A percentile compares a stretch with the other conserved stretches of the same genome.
Conservation (phyloP, 2,797 vertebrate species). For the Enteromius unitaeniatus region DNA sequence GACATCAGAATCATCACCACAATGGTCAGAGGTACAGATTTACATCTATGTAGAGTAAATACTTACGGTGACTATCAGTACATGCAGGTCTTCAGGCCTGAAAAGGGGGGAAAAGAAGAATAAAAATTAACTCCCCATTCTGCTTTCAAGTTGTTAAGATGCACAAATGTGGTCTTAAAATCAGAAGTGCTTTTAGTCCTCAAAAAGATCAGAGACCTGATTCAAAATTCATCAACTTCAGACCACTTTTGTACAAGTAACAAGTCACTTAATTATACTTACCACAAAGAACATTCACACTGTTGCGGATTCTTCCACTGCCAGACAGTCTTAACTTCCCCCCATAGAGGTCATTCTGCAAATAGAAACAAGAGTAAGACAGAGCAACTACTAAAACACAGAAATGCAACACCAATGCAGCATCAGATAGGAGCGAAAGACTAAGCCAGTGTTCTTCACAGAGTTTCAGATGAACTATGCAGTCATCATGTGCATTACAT, state of each 20-base stretch:
- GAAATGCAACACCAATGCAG: neutral
- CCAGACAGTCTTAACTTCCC: neutral
- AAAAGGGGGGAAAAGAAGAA: no score
- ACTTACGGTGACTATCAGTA: neutral
- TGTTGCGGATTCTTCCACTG: accelerated
- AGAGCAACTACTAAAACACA: neutral
- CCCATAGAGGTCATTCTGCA: neutral
- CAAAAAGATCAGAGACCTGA: slow-evolving; percentile 84
- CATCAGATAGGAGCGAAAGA: slow-evolving; percentile 82
- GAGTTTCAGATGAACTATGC: slow-evolving; percentile 79
- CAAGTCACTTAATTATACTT: neutral
- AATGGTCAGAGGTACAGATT: slow-evolving; percentile 51
- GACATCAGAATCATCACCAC: slow-evolving; percentile 74
- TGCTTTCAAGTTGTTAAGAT: accelerated
- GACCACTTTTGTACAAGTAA: slow-evolving; percentile 2
- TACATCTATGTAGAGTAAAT: neutral
- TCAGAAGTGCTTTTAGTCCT: slow-evolving; percentile 73
- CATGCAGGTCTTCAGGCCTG: neutral
- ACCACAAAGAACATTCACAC: neutral
- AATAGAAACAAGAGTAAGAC: neutral
- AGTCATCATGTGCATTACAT: slow-evolving; percentile 72
- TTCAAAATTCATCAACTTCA: slow-evolving; percentile 77
- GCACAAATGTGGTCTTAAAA: slow-evolving; percentile 56
- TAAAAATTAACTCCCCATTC: no score
- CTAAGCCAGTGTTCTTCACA: slow-evolving; percentile 62